Conservation (phyloP, 2,888 invertebrate genomes). For the Drosophila paracracens region DNA sequence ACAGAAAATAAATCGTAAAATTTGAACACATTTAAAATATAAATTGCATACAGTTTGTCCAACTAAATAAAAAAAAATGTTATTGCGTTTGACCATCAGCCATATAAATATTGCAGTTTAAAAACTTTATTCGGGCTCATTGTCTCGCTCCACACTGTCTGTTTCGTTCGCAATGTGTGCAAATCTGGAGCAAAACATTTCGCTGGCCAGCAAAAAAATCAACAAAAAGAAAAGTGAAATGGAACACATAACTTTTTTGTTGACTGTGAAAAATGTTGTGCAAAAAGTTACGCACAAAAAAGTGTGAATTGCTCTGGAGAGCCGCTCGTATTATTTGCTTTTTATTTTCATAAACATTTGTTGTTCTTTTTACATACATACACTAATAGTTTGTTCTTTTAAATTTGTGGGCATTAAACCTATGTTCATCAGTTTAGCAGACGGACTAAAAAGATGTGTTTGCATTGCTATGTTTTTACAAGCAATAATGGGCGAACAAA, state of each 20-base stretch:
- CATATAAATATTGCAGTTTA: conserved; percentile 62
- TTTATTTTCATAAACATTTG: conserved; percentile 22
- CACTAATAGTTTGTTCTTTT: conserved; percentile 27
- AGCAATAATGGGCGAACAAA: not conserved
- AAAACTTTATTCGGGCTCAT: conserved; percentile 38
- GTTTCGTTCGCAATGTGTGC: conserved; percentile 5
- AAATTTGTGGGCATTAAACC: conserved; percentile 44
- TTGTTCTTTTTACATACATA: conserved; percentile 1
- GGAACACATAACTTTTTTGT: conserved; percentile 49
- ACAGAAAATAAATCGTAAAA: conserved; percentile 11
- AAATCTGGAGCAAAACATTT: conserved; percentile 38
- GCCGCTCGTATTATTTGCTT: conserved; percentile 27
- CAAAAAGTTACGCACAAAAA: conserved; percentile 51
- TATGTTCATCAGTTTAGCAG: conserved; percentile 19
- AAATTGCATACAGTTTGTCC: conserved; percentile 34
- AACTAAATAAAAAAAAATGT: conserved; percentile 24
- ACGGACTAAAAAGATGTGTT: conserved; percentile 14
- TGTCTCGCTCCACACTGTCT: not conserved
- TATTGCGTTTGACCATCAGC: conserved; percentile 54
- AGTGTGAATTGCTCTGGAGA: conserved; percentile 51
- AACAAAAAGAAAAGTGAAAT: not conserved
- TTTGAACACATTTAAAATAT: conserved; percentile 42
- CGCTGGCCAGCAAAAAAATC: conserved; percentile 11
- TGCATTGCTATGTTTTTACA: conserved; percentile 29
- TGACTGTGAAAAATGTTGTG: conserved; percentile 58